Base-by-base conservation (phyloP, 2,113 vertebrate species). In the Chaetura pelagica region DNA sequence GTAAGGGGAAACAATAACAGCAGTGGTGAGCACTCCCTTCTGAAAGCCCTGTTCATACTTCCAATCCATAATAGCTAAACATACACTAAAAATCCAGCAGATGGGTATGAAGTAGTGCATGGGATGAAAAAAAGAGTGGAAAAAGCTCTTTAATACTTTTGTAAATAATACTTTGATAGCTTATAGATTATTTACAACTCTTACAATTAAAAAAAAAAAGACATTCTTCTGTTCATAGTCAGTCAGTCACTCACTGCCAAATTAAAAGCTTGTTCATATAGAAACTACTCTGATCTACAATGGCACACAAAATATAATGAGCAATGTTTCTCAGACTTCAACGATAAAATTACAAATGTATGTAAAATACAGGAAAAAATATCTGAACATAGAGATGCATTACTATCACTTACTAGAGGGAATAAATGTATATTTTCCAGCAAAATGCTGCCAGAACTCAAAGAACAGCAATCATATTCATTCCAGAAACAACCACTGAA, bases 221-320 rank as follows among this genome's bases (percentile, higher is more conserved):
- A 38, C 6, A 30, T 49, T 86, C 7, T 84, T 82, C 44, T 89
- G 21, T 48, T 90, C 52, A 14, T 55, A 91, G 68, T 66, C 69
- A 93, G 76, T 87, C 55, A 87, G 9, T 92, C 40, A 82, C n/a
- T 89, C 51, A 46, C 30, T 73, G 48, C 21, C 40, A 83, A 77
- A 86, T 91, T 62, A 93, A 84, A 94, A 95, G 58, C 27, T 75
- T 92, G 49, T 34, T 91, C 79, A 62, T 76, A 61, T 23, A 92
- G 26, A 75, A 91, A 58, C 38, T 77, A 48, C 51, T 95, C 85
- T 83, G 84, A 81, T 92, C 52, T 91, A 29, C 81, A 46, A 20
- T 75, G 52, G 27, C 71, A 94, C 29, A 15, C 48, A 83, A 89
- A 94, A 57, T 62, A 54, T 59, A 87, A 78, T 15, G 29, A 93